phyloP scores from a whole-genome alignment of 2,113 vertebrate genomes.

The Rana temporaria region DNA sequence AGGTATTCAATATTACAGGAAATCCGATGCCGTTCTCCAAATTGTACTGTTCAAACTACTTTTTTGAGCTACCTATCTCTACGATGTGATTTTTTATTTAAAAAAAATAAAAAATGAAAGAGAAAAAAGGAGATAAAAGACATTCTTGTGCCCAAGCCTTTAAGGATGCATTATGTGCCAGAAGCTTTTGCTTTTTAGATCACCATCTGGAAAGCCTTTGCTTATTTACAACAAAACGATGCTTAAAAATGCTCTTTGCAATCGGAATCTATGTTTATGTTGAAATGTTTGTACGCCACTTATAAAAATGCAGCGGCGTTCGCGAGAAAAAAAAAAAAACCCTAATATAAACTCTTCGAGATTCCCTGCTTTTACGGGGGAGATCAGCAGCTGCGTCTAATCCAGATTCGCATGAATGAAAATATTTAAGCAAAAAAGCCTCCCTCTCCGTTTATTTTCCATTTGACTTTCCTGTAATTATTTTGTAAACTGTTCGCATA shows the following conservation, averaged over 20 bases:
- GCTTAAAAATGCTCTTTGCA: neutral
- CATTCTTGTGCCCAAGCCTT: too few species aligned
- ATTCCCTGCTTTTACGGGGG: constrained; percentile 71
- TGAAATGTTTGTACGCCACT: neutral
- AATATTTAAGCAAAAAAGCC: constrained; percentile 86
- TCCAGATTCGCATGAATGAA: constrained; percentile 87
- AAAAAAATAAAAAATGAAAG: too few species aligned
- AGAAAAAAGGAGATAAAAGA: too few species aligned
- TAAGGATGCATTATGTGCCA: too few species aligned
- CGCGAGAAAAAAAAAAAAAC: constrained; percentile 63
- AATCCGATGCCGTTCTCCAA: too few species aligned
- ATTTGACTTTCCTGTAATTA: constrained; percentile 92
- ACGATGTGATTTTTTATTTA: too few species aligned
- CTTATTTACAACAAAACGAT: too few species aligned
- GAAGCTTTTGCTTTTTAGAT: too few species aligned
- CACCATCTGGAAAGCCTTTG: too few species aligned
- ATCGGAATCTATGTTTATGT: neutral
- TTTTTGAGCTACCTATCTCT: too few species aligned
- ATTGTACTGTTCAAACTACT: too few species aligned
- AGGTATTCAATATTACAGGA: too few species aligned
- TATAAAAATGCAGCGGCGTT: constrained; percentile 67
- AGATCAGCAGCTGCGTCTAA: constrained; percentile 82
- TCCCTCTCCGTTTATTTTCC: constrained; percentile 92
- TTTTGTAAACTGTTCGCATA: constrained; percentile 92
- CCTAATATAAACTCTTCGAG: constrained; percentile 77